phyloP scores from a whole-genome alignment of 1,140 invertebrate species.

The Trichonephila inaurata region DNA sequence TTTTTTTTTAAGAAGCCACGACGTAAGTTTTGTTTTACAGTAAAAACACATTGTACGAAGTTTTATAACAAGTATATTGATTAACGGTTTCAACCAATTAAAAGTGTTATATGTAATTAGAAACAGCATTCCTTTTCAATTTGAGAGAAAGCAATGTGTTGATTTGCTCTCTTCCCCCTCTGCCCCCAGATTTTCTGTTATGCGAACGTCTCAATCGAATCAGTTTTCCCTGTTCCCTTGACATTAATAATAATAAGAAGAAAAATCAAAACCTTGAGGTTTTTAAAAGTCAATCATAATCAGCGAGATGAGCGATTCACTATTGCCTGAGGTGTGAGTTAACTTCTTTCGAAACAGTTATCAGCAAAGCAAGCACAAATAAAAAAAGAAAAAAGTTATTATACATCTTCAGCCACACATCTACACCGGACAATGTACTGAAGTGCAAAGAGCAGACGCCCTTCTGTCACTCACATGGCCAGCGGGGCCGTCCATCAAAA shows the following conservation, averaged over 20 bases:
- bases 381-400: slow-evolving; percentile 47
- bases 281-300: background rate
- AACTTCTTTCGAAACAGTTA: slow-evolving; percentile 23
- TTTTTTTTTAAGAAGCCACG: too few relatives aligned
- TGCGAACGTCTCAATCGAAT: background rate
- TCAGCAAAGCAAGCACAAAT: slow-evolving; percentile 6
- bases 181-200: background rate
- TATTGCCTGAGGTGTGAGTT: background rate
- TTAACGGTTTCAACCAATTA: too few relatives aligned
- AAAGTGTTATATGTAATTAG: too few relatives aligned
- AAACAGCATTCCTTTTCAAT: too few relatives aligned
- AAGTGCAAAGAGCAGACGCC: slow-evolving; percentile 61
- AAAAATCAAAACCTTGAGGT: background rate
- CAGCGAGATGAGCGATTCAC: background rate
- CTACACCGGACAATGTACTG: slow-evolving; percentile 29
- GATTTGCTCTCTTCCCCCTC: too few relatives aligned
- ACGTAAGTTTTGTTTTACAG: too few relatives aligned
- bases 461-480: slow-evolving; percentile 52
- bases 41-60: too few relatives aligned
- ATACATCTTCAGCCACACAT: slow-evolving; percentile 34
- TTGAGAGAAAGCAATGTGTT: too few relatives aligned
- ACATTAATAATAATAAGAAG: background rate
- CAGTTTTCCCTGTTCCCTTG: background rate
- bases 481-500: slow-evolving; percentile 58
- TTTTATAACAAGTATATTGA: too few relatives aligned